Base-by-base conservation (phyloP, 2,113 vertebrate species). In the Platichthys stellatus region DNA sequence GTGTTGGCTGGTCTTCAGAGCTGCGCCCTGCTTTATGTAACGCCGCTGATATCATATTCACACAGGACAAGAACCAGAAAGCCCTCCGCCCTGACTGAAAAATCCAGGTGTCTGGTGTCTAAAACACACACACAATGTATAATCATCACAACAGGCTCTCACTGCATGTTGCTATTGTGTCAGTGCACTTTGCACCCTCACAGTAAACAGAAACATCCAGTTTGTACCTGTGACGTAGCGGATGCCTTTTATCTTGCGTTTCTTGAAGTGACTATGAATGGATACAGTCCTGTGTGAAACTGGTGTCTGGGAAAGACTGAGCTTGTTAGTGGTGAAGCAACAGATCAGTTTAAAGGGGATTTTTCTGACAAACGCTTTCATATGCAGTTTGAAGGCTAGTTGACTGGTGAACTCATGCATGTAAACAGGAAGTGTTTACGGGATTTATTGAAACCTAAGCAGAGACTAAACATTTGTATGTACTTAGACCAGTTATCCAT, bases 401-500 rank as follows among this genome's bases (percentile, higher is more conserved):
- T 24, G 5, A 54, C 13, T 26, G 4, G 6, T 53, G 3, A 70
- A 0, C 31, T 31, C 6, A 7, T 60, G 20, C n/a, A 63, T 60
- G 61, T 81, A 86, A 86, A 83, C 78, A 87, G 79, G 81, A 86
- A 76, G 83, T 84, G 23, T n/a, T 43, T 26, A 15, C 38, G 28
- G 17, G 0, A 1, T 68, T 63, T 38, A 9, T 13, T 24, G 17
- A 26, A 54, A 23, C 23, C 2, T 21, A 47, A 64, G 35, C 14
- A 40, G 38, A 43, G 8, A 23, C 26, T 7, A 3, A 5, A 38
- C 5, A 28, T 23, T 45, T 20, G 18, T 49, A 20, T 47, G 21
- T 62, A 38, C 56, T 61, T 18, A 38, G 20, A 58, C 26, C 14
- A n/a, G 35, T 21, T 69, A 2, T 17, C 21, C n/a, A 64, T 54